These are phyloP conservation scores for Steinernema hermaphroditum DNA, from an alignment of 2,888 invertebrate species.

Conservation along the genomic window DNA sequence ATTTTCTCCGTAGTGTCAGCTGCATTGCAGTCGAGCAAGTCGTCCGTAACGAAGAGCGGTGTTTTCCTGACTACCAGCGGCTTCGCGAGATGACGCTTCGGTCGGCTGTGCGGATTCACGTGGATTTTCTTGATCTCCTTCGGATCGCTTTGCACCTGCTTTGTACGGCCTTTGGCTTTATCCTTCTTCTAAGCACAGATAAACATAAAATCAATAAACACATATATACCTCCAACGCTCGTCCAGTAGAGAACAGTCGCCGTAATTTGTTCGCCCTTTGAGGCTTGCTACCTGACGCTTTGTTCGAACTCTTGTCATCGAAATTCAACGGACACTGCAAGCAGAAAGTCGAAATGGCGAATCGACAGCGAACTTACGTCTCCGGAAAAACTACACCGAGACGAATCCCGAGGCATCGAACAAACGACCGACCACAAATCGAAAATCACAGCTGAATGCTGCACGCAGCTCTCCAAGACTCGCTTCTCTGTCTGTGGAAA, in stretches of 20 bases:
- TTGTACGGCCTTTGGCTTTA: neutral
- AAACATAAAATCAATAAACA: neutral
- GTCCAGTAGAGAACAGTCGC: neutral
- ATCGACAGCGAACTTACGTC: neutral
- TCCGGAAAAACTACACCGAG: neutral
- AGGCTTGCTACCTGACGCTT: neutral
- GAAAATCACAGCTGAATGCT: neutral
- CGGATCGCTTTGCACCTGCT: neutral
- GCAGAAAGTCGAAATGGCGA: neutral
- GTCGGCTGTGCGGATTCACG: neutral
- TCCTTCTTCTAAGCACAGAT: neutral
- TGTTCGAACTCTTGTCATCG: slow-evolving; percentile 1
- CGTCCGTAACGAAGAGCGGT: neutral
- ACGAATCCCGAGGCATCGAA: neutral
- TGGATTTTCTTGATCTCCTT: neutral
- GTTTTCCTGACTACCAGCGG: neutral
- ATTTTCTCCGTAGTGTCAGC: neutral
- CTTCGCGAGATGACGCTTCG: neutral
- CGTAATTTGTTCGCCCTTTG: neutral
- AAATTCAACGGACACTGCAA: neutral
- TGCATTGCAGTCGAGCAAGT: neutral
- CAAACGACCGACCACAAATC: neutral
- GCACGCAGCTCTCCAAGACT: neutral
- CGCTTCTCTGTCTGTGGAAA: no score
- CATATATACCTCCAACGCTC: neutral